Conservation (phyloP, 2,113 vertebrate species). For the Pygoscelis antarcticus region DNA sequence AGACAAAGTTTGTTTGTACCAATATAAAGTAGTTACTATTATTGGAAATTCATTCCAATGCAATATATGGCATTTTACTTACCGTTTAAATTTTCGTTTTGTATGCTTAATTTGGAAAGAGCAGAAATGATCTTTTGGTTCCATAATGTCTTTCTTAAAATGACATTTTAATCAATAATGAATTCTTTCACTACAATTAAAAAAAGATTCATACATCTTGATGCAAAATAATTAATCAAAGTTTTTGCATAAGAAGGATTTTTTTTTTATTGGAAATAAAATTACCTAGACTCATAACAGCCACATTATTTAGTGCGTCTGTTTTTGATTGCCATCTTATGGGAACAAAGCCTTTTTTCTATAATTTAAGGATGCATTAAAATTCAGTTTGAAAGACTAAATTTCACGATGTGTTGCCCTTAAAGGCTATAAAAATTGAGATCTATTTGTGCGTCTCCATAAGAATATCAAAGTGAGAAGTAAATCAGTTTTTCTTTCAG, state of each 20-base stretch:
- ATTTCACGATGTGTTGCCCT: constrained; percentile 5
- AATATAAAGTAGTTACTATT: constrained; percentile 69
- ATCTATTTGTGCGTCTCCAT: background rate
- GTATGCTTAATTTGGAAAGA: constrained; percentile 67
- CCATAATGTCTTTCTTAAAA: constrained; percentile 68
- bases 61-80: constrained; percentile 69
- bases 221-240: constrained; percentile 50
- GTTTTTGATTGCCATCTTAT: constrained; percentile 2
- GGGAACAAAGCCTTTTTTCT: constrained; percentile 19
- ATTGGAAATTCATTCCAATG: constrained; percentile 66
- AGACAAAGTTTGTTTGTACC: constrained; percentile 72
- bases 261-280: constrained; percentile 18
- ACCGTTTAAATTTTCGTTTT: constrained; percentile 65
- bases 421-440: constrained; percentile 13
- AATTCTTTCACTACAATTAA: constrained; percentile 52
- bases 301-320: constrained; percentile 11
- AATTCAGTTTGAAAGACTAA: constrained; percentile 41
- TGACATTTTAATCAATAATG: constrained; percentile 72
- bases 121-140: constrained; percentile 57
- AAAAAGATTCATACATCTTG: constrained; percentile 6
- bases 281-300: background rate
- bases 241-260: background rate
- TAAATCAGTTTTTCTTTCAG: background rate
- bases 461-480: background rate
- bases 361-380: constrained; percentile 36